Base-by-base conservation (phyloP, 2,888 invertebrate species). In the Melanchra persicariae region DNA sequence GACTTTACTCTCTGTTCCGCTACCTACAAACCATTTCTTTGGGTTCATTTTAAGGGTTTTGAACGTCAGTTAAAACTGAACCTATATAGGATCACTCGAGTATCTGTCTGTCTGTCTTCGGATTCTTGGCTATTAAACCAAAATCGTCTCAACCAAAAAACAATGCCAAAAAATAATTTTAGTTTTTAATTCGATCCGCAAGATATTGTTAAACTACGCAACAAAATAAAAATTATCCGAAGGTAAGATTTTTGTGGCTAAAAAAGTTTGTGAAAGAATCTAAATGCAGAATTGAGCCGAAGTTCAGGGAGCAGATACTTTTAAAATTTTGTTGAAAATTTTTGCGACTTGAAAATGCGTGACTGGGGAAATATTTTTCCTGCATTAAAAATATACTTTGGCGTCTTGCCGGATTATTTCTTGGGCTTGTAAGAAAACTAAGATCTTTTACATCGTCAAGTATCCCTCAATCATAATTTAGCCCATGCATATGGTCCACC, bases 241-340 rank as follows among this genome's bases (percentile, higher is more conserved):
- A 55, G 49, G 62, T 47, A 55, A 51, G 24, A 45, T 15, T 60
- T 63, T 72, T 51, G 59, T 37, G 62, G 63, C 10, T 22, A 67
- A 65, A 68, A 75, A 60, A 76, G 51, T 77, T 71, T 47, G 12
- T 47, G 1, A 26, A 70, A 10, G 24, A 65, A 72, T 77, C 58
- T 47, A 51, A 57, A 70, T 51, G 17, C 45, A 34, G 9, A 69
- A 62, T 40, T 62, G 19, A 12, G 10, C 9, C 12, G 7, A 52
- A 65, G n/a, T 65, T 45, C n/a, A 64, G 22, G 3, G 30, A 70
- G 19, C n/a, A 34, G 24, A 37, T 43, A n/a, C 12, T 59, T 43
- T 71, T 34, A n/a, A 6, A 55, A 17, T 67, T 40, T 40, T 26
- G 10, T 30, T 15, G 9, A 47, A 55, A 60, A 26, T 47, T 15